These are phyloP conservation scores for Tenodera sinensis DNA, from an alignment of 2,888 invertebrate species.

Conservation along the genomic window DNA sequence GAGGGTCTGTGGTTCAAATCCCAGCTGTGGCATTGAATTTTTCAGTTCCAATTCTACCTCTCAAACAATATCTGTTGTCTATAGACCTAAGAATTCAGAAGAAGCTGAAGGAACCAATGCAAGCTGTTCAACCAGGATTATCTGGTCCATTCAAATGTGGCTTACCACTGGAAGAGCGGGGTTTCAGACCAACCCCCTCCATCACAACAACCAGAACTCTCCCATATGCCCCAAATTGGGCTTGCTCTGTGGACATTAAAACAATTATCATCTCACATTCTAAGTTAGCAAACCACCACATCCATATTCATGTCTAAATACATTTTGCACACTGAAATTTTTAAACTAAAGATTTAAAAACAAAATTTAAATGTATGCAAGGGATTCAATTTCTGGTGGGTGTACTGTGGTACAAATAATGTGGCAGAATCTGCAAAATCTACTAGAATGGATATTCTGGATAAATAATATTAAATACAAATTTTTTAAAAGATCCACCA, in stretches of 20 bases:
- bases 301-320: no score
- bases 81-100: background rate
- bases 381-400: no score
- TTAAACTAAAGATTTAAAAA: background rate
- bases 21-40: no score
- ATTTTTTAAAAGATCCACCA: no score
- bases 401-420: no score
- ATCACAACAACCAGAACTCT: slow-evolving; percentile 54
- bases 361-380: no score
- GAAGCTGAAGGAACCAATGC: background rate
- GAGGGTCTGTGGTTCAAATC: no score
- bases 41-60: no score
- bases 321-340: background rate
- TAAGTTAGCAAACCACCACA: no score
- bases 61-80: background rate
- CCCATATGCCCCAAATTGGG: slow-evolving; percentile 55
- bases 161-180: slow-evolving; percentile 31
- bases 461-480: no score
- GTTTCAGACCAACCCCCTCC: slow-evolving; percentile 40
- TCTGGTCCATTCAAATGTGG: background rate
- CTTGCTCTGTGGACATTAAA: slow-evolving; percentile 45
- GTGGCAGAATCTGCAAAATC: no score
- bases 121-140: background rate
- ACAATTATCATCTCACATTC: background rate
- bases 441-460: no score